Conservation (phyloP, 2,888 invertebrate species). For the Pycnomerus fuliginosus region DNA sequence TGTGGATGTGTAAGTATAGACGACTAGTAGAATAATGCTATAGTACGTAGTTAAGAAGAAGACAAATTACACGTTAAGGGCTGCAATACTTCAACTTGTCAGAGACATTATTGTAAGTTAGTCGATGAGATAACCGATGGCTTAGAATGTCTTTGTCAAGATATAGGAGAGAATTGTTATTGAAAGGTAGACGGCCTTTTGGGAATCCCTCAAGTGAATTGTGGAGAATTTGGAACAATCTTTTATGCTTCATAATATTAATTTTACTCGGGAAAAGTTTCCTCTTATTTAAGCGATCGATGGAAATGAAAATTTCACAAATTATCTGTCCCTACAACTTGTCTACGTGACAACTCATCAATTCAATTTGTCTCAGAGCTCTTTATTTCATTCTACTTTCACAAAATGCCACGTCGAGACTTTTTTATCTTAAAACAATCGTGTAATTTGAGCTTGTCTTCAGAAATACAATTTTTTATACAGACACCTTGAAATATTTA, state of each 20-base stretch:
- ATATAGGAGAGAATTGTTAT: slow-evolving; percentile 3
- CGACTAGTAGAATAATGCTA: background rate
- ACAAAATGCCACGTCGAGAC: no score
- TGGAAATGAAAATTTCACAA: no score
- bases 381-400: no score
- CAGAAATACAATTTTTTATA: no score
- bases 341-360: no score
- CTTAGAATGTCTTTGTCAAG: slow-evolving; percentile 5
- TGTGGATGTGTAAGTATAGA: no score
- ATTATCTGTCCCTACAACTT: no score
- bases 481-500: no score
- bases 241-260: background rate
- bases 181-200: slow-evolving; percentile 3
- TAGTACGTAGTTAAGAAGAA: slow-evolving; percentile 1
- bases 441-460: no score
- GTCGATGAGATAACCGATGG: slow-evolving; percentile 10
- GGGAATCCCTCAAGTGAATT: background rate
- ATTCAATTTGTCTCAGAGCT: no score
- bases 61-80: slow-evolving; percentile 8
- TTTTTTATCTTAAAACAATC: no score
- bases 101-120: slow-evolving; percentile 13
- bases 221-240: background rate
- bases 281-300: background rate
- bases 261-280: no score
- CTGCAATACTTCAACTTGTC: slow-evolving; percentile 14